These are phyloP conservation scores for Platycercus adscitus DNA, from an alignment of 2,113 vertebrate species.

Conservation along the genomic window DNA sequence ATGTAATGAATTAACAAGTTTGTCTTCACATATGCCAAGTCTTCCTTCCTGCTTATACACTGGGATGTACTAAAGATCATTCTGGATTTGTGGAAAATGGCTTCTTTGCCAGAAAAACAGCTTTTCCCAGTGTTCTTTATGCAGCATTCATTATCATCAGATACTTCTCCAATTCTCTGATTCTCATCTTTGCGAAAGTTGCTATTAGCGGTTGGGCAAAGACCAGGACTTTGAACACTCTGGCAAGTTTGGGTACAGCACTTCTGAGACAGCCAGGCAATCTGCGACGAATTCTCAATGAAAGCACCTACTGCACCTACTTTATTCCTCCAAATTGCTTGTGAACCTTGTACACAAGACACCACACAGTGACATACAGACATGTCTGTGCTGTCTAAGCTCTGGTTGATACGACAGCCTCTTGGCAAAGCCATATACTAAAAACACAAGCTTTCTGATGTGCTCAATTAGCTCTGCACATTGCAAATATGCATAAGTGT, in stretches of 20 bases:
- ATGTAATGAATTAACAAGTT: not conserved
- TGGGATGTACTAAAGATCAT: not conserved
- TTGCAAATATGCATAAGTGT: accelerated
- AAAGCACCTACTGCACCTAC: not conserved
- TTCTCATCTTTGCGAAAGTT: not conserved
- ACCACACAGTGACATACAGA: not conserved
- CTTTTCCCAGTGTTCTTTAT: not conserved
- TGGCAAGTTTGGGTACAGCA: not conserved
- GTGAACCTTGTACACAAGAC: not conserved
- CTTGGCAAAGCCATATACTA: not conserved
- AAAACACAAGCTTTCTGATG: not conserved
- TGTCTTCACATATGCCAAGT: not conserved
- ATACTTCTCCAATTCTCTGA: not conserved
- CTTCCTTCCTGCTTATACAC: not conserved
- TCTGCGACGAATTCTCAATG: not conserved
- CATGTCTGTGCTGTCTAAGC: not conserved
- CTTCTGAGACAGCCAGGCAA: not conserved
- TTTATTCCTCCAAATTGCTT: not conserved
- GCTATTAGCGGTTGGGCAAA: not conserved
- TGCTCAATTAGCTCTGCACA: not conserved
- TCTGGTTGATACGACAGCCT: not conserved
- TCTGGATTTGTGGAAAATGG: not conserved
- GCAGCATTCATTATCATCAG: not conserved
- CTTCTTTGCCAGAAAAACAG: not conserved
- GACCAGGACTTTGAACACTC: not conserved